Evolutionary conservation across 1,140 invertebrate species (phyloP), one percentile per base, ranked within the genome.

Genomic region (Rhopalosiphum padi): DNA sequence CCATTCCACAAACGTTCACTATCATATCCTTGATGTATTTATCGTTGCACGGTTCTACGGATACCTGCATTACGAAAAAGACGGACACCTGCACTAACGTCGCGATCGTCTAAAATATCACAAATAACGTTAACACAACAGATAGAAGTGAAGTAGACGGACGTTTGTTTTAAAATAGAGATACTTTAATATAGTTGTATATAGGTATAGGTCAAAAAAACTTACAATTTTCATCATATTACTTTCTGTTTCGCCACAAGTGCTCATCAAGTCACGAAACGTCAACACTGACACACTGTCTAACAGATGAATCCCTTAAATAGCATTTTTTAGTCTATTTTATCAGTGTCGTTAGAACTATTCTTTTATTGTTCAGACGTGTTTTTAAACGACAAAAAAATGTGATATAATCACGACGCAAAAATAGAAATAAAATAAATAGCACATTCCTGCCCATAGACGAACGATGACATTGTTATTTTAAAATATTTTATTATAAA

Each of bases 401-500:
- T 18, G 18, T 86, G 82, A 93, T 77, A n/a, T n/a, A n/a, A 77
- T 77, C 4, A 85, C 53, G 35, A 93, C 77, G 82, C 7, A 83
- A 43, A 55, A 86, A 82, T 51, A 43, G 43, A 37, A 89, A 89
- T 89, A 89, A 88, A 89, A 89, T 68, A 90, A 90, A 90, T 46
- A 86, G 86, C 35, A 55, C 46, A 93, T 55, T 93, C 51, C 37
- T 41, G 0, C 15, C 18, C 60, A 77, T 41, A 86, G 37, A 55
- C 8, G 35, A 86, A 93, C 82, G 53, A 93, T 93, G 25, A 9
- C 35, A 85, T 93, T 93, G 77, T 93, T 93, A 86, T 86, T 93
- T 83, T 43, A 35, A 93, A 93, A 86, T 93, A 41, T 85, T 85
- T 82, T 48, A 86, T 30, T 86, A 53, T 37, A 92, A 92, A 89